Conservation (phyloP, 2,888 invertebrate genomes). For the Linhomoeus sp. region DNA sequence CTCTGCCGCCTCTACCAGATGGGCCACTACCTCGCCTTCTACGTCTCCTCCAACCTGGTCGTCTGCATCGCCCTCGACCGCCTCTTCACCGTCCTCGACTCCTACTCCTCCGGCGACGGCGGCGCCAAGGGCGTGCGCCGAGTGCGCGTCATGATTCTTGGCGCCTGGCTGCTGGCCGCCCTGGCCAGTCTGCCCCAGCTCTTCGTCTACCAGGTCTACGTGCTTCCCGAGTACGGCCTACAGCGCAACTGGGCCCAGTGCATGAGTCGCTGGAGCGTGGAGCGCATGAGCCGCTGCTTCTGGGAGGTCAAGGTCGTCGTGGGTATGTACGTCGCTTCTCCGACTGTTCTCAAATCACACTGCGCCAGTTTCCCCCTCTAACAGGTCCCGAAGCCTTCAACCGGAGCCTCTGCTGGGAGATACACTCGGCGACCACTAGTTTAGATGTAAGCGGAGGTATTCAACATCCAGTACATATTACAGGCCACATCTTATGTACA, state of each 20-base stretch:
- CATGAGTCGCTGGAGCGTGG: conserved; percentile 1
- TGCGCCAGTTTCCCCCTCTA: too few species aligned
- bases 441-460: too few species aligned
- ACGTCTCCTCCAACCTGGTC: conserved; percentile 21
- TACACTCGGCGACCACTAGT: too few species aligned
- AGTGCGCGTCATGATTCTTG: neutral
- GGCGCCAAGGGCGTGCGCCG: conserved; percentile 7
- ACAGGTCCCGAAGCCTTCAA: too few species aligned
- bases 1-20: conserved; percentile 23
- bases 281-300: neutral
- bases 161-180: neutral
- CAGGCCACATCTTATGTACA: too few species aligned
- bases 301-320: neutral
- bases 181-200: conserved; percentile 1
- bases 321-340: too few species aligned
- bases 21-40: conserved; percentile 21
- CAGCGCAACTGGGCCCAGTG: neutral
- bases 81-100: conserved; percentile 15
- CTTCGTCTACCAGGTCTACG: neutral
- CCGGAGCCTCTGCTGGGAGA: too few species aligned
- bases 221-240: conserved; percentile 6
- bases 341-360: too few species aligned
- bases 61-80: conserved; percentile 26
- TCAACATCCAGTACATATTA: too few species aligned
- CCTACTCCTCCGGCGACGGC: conserved; percentile 2